These are phyloP conservation scores for Cephus pulcher DNA, from an alignment of 2,888 invertebrate genomes.

Conservation along the genomic window DNA sequence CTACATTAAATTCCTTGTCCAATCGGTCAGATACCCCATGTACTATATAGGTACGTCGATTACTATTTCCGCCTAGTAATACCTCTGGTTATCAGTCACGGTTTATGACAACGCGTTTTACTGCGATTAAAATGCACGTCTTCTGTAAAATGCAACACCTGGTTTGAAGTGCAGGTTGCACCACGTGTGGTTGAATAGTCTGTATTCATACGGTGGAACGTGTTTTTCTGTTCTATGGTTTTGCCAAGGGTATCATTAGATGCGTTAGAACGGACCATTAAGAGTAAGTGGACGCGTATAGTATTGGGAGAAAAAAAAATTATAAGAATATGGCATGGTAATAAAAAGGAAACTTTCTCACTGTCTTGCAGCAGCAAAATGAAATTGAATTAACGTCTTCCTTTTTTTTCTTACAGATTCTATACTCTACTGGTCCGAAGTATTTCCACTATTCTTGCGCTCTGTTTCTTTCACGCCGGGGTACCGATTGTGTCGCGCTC, in stretches of 20 bases:
- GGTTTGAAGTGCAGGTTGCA: background rate
- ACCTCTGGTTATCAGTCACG: background rate
- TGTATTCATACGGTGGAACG: background rate
- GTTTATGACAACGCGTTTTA: background rate
- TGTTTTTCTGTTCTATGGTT: background rate
- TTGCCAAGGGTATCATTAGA: background rate
- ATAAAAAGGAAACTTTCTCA: background rate
- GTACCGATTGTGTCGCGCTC: conserved; percentile 35
- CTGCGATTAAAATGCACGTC: background rate
- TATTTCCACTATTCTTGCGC: conserved; percentile 33
- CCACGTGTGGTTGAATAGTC: background rate
- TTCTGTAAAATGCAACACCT: background rate
- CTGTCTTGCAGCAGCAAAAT: background rate
- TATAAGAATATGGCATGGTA: background rate
- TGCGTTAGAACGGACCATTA: background rate
- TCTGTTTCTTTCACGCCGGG: conserved; percentile 44
- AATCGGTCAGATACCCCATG: background rate
- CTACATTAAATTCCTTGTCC: background rate
- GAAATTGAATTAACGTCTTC: background rate
- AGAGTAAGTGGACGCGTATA: background rate
- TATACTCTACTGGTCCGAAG: background rate
- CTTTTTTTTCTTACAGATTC: background rate
- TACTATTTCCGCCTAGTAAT: background rate
- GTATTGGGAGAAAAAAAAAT: background rate
- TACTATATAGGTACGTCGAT: background rate